Evolutionary conservation across 1,140 invertebrate genomes (phyloP).

Genomic region (Himalopsyche phryganea): DNA sequence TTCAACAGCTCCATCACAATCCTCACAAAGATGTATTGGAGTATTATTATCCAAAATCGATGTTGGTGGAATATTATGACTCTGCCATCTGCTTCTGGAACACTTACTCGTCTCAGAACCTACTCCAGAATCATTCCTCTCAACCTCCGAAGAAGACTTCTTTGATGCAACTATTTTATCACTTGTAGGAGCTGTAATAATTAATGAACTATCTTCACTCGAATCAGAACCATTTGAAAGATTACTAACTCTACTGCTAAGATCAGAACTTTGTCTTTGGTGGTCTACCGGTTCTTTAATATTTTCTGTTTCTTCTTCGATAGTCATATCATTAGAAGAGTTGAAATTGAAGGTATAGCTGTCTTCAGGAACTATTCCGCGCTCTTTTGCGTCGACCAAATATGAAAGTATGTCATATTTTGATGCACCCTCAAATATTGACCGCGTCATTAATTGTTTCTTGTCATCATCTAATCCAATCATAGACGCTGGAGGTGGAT

Average conservation of each 20-base stretch:
- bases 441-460: slow-evolving; percentile 60
- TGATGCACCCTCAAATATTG: slow-evolving; percentile 79
- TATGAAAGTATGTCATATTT: slow-evolving; percentile 88
- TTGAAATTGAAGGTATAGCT: slow-evolving; percentile 57
- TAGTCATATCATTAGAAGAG: slow-evolving; percentile 52
- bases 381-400: slow-evolving; percentile 77
- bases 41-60: slow-evolving; percentile 45
- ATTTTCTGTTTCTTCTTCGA: slow-evolving; percentile 55
- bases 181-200: slow-evolving; percentile 54
- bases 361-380: slow-evolving; percentile 63
- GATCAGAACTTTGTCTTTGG: slow-evolving; percentile 51
- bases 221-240: slow-evolving; percentile 62
- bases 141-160: slow-evolving; percentile 64
- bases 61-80: slow-evolving; percentile 47
- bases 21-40: slow-evolving; percentile 66
- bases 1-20: slow-evolving; percentile 72
- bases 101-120: slow-evolving; percentile 88
- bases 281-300: slow-evolving; percentile 49
- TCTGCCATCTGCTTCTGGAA: slow-evolving; percentile 70
- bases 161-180: slow-evolving; percentile 52
- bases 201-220: slow-evolving; percentile 64
- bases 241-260: slow-evolving; percentile 57
- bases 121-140: slow-evolving; percentile 89
- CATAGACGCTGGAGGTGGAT: slow-evolving; percentile 63
- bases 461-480: slow-evolving; percentile 59